These are phyloP conservation scores for Parasteatoda tepidariorum DNA, from an alignment of 1,140 invertebrate species.

Conservation along the genomic window DNA sequence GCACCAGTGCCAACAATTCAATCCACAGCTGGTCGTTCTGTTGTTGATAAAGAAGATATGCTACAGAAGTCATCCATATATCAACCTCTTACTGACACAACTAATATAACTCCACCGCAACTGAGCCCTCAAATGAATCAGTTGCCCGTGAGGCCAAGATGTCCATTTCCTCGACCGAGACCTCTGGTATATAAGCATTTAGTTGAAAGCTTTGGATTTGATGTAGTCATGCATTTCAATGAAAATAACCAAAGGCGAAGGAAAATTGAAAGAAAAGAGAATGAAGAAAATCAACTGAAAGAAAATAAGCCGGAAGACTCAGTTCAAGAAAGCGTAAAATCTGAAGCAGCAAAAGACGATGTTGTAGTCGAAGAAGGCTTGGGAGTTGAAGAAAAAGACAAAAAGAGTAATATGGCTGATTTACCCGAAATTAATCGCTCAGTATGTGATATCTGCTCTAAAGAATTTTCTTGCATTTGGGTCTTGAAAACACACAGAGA, in stretches of 20 bases:
- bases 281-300: constrained; percentile 37
- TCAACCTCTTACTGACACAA: constrained; percentile 11
- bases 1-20: constrained; percentile 22
- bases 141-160: constrained; percentile 41
- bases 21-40: neutral
- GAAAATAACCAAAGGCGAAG: constrained; percentile 80
- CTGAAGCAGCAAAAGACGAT: constrained; percentile 59
- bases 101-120: constrained; percentile 48
- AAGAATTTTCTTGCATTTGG: constrained; percentile 95
- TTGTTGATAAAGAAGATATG: constrained; percentile 23
- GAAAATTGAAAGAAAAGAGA: constrained; percentile 61
- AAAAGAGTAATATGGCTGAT: constrained; percentile 60
- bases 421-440: constrained; percentile 80
- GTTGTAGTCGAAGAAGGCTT: constrained; percentile 40
- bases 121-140: constrained; percentile 55
- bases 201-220: constrained; percentile 92
- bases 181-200: constrained; percentile 80
- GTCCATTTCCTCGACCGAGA: constrained; percentile 59
- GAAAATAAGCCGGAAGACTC: neutral
- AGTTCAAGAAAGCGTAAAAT: neutral
- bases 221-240: constrained; percentile 96
- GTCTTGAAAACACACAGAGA: constrained; percentile 95
- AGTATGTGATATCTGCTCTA: constrained; percentile 87
- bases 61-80: constrained; percentile 4
- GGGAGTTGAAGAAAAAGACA: constrained; percentile 57